phyloP scores from a whole-genome alignment of 2,113 vertebrate species.

The Heloderma charlesbogerti region DNA sequence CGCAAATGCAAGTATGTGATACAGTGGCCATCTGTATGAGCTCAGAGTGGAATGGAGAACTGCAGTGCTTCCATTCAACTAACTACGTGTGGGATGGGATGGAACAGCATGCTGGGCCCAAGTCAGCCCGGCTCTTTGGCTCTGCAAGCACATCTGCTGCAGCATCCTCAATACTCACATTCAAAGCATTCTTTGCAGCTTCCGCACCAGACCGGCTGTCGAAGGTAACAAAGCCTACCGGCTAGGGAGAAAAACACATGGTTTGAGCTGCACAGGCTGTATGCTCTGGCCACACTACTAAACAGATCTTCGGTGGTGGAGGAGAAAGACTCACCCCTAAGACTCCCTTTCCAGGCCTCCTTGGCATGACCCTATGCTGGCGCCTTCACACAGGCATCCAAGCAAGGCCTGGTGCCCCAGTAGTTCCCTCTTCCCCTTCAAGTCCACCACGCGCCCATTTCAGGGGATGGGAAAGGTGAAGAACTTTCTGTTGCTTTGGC shows the following conservation, averaged over 20 bases:
- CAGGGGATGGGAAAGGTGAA: not conserved
- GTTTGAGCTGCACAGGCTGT: not conserved
- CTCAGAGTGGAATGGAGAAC: too few species aligned
- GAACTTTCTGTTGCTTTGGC: not conserved
- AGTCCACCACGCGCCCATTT: not conserved
- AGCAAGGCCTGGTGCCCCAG: not conserved
- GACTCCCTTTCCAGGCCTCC: not conserved
- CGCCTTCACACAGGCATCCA: not conserved
- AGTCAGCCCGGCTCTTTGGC: not conserved
- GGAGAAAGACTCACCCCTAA: not conserved
- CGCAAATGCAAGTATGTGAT: not conserved
- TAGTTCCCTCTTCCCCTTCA: too few species aligned
- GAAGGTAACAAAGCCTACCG: slow-evolving; percentile 98
- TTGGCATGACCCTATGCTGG: not conserved
- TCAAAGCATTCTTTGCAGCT: slow-evolving; percentile 96
- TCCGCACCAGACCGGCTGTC: slow-evolving; percentile 96
- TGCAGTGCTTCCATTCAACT: not conserved
- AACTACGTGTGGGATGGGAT: too few species aligned
- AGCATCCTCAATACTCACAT: slow-evolving; percentile 82
- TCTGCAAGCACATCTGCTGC: not conserved
- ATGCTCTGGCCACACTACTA: not conserved
- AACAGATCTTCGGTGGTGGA: not conserved
- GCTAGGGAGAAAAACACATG: slow-evolving; percentile 72
- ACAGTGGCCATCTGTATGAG: too few species aligned
- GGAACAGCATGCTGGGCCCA: not conserved